Evolutionary conservation across 2,113 vertebrate species (phyloP).

Genomic region (Tor tambroides): DNA sequence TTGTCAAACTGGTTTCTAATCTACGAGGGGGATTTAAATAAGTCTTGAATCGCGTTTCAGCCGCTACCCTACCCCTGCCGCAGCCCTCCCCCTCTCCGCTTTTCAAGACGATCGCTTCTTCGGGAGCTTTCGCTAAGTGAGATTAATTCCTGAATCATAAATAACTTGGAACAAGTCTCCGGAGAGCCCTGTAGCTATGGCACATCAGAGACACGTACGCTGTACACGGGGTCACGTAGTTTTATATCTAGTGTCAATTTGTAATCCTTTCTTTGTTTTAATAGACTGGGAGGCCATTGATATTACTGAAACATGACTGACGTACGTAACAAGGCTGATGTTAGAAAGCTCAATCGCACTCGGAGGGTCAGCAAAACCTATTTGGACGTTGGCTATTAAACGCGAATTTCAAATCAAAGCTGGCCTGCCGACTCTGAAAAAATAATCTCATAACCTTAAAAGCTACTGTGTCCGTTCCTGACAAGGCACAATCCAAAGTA

Average conservation of each 20-base stretch:
- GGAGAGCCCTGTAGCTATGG: constrained; percentile 57
- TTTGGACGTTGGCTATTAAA: neutral
- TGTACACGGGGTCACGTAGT: constrained; percentile 2
- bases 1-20: constrained; percentile 80
- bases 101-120: constrained; percentile 73
- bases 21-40: constrained; percentile 82
- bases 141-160: constrained; percentile 81
- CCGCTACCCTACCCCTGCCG: constrained; percentile 19
- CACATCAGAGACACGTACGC: constrained; percentile 64
- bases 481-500: constrained; percentile 23
- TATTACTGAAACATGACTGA: constrained; percentile 55
- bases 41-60: constrained; percentile 65
- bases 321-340: neutral
- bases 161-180: constrained; percentile 73
- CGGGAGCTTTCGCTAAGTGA: constrained; percentile 72
- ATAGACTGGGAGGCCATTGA: constrained; percentile 40
- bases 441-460: constrained; percentile 6
- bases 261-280: constrained; percentile 71
- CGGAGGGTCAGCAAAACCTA: neutral
- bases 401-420: constrained; percentile 52
- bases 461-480: constrained; percentile 32
- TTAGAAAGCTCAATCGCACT: neutral
- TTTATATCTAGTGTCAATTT: constrained; percentile 50
- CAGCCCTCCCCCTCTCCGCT: constrained; percentile 65
- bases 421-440: neutral